These are phyloP conservation scores for Halcyon chelicuti DNA, from an alignment of 2,797 vertebrate species.

Conservation along the genomic window DNA sequence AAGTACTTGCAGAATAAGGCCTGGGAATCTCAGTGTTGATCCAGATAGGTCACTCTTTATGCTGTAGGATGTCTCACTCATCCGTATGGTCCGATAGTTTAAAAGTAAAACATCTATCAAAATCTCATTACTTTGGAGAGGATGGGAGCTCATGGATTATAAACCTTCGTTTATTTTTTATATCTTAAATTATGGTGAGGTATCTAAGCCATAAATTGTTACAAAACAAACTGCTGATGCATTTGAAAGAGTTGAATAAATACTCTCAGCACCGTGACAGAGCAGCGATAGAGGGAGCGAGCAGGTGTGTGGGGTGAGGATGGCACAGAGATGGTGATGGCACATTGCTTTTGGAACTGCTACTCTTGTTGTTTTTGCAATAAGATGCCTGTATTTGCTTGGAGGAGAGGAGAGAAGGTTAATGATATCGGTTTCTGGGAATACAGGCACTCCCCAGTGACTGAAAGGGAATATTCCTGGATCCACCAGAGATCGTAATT, in stretches of 20 bases:
- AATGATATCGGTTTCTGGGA: constrained; percentile 51
- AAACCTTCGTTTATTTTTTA: constrained; percentile 49
- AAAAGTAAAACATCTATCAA: constrained; percentile 33
- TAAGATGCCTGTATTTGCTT: constrained; percentile 28
- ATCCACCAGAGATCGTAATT: constrained; percentile 16
- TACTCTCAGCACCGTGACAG: not conserved
- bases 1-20: not conserved
- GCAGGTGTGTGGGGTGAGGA: constrained; percentile 20
- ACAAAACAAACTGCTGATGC: constrained; percentile 12
- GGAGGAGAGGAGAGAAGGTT: constrained; percentile 50
- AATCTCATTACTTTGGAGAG: constrained; percentile 53
- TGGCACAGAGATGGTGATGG: constrained; percentile 1
- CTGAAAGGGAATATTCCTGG: constrained; percentile 58
- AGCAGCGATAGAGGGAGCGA: not conserved
- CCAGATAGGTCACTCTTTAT: not conserved
- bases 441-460: constrained; percentile 31
- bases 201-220: constrained; percentile 43
- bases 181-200: constrained; percentile 10
- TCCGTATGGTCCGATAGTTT: not conserved
- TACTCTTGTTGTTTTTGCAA: constrained; percentile 68
- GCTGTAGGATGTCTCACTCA: not conserved
- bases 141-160: constrained; percentile 44
- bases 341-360: constrained; percentile 30
- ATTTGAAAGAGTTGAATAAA: not conserved
- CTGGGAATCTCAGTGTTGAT: not conserved